Base-by-base conservation (phyloP, 2,113 vertebrate genomes). In the Thunnus thynnus region DNA sequence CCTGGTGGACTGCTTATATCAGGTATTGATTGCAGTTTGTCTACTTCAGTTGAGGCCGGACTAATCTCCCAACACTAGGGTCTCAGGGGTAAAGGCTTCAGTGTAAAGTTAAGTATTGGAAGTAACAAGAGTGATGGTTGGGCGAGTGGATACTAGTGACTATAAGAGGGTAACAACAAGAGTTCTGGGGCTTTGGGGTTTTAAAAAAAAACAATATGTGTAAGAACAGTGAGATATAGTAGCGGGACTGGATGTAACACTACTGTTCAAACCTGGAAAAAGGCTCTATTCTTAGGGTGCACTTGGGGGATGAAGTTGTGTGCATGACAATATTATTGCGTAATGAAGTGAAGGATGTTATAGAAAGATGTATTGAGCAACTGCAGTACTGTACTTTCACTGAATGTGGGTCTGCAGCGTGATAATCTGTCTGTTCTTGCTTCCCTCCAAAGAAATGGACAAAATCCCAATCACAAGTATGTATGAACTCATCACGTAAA, bases 1-100 rank as follows among this genome's bases (percentile, higher is more conserved):
- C 88, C 87, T 44, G 80, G 78, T 52, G 46, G 85, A 84, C 77
- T 70, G 86, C 77, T 90, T 89, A 83, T 92, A 90, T 91, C 89
- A 88, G 70, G 72, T 94, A 95, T 94, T 90, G 94, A 94, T 94
- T 86, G 77, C 79, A 76, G 79, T 86, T 89, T 82, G 89, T 92
- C 93, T 91, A 65, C 87, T 82, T 92, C 75, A 84, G 86, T 91
- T 85, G 87, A 90, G 51, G 62, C 52, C 58, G 73, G 78, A 78
- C 83, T 90, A 88, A 93, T 94, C 88, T 89, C 65, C 75, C 61
- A 85, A 78, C 78, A 89, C 87, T 12, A 63, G 76, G 84, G 75
- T 88, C 80, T 91, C 70, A 32, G 78, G 88, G 87, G 86, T 60
- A 82, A 86, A 80, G 79, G 75, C 73, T 80, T 89, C 79, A 84